Percentiles rank a stretch among this genome's conserved stretches.
These are phyloP conservation scores for Gorsachius goisagi DNA, from an alignment of 2,113 vertebrate species.

Conservation along the genomic window DNA sequence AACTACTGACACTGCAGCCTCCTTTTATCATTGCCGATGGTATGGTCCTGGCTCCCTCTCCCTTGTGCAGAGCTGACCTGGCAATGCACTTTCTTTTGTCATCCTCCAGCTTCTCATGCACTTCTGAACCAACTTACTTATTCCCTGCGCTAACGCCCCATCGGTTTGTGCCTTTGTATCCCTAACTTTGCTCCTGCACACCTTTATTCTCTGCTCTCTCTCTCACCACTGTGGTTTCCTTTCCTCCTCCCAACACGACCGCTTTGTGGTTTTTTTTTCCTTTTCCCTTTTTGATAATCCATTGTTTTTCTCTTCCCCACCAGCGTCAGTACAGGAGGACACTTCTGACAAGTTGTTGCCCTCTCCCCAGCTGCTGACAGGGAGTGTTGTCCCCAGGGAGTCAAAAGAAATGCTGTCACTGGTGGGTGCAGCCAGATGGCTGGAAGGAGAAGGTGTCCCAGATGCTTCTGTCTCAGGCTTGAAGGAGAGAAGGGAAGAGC, in stretches of 20 bases:
- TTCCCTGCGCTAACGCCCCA: background rate
- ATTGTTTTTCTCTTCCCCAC: background rate
- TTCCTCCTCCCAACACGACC: background rate
- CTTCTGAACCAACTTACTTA: background rate
- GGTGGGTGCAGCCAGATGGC: background rate
- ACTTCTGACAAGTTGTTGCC: background rate
- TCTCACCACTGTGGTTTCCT: background rate
- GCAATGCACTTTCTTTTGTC: background rate
- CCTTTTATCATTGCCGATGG: background rate
- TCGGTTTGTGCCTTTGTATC: background rate
- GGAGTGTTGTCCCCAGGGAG: background rate
- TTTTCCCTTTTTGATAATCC: background rate
- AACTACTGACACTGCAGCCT: background rate
- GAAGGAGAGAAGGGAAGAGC: background rate
- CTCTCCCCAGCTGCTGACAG: background rate
- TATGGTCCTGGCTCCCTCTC: background rate
- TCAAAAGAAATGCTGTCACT: background rate
- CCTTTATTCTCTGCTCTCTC: background rate
- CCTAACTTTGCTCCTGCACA: background rate
- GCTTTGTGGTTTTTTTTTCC: background rate
- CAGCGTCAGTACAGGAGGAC: background rate
- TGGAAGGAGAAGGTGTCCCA: background rate
- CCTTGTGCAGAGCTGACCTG: background rate
- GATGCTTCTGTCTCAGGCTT: background rate
- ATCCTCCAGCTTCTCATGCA: background rate